These are phyloP conservation scores for Phortica magna DNA, from an alignment of 2,888 invertebrate species.

Conservation along the genomic window DNA sequence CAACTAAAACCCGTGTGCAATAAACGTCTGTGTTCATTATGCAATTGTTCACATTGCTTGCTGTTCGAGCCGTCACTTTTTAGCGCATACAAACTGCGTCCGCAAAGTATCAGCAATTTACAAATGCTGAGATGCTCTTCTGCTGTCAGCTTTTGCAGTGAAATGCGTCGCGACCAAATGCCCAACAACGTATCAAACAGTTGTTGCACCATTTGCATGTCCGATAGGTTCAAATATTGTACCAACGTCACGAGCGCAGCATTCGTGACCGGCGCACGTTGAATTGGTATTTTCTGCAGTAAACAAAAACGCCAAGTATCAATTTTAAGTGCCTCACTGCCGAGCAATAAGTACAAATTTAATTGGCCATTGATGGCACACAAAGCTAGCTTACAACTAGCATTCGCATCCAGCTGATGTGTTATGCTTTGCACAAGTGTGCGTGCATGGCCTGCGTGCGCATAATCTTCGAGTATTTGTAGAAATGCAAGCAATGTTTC, in stretches of 20 bases:
- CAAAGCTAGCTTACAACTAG: conserved; percentile 77
- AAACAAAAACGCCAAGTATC: conserved; percentile 85
- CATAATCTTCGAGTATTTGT: conserved; percentile 79
- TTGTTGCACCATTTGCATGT: conserved; percentile 72
- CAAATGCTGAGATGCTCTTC: conserved; percentile 86
- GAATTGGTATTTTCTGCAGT: conserved; percentile 81
- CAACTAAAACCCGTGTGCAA: conserved; percentile 83
- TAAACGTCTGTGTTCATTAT: conserved; percentile 70
- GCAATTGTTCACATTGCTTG: conserved; percentile 41
- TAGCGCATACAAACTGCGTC: conserved; percentile 77
- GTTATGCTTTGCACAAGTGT: conserved; percentile 78
- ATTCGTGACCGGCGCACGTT: conserved; percentile 79
- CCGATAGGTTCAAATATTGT: conserved; percentile 80
- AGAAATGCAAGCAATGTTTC: conserved; percentile 80
- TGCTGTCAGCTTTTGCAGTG: conserved; percentile 82
- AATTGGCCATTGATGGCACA: conserved; percentile 80
- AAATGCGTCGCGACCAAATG: conserved; percentile 85
- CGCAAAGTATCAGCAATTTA: conserved; percentile 82
- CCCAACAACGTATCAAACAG: conserved; percentile 81
- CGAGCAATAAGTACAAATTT: conserved; percentile 76
- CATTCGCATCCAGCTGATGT: conserved; percentile 80
- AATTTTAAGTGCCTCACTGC: conserved; percentile 78
- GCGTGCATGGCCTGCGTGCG: conserved; percentile 45
- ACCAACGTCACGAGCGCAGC: conserved; percentile 81
- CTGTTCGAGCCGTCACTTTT: conserved; percentile 44